phyloP scores from a whole-genome alignment of 2,888 invertebrate species.

The Trichopoda pennipes region DNA sequence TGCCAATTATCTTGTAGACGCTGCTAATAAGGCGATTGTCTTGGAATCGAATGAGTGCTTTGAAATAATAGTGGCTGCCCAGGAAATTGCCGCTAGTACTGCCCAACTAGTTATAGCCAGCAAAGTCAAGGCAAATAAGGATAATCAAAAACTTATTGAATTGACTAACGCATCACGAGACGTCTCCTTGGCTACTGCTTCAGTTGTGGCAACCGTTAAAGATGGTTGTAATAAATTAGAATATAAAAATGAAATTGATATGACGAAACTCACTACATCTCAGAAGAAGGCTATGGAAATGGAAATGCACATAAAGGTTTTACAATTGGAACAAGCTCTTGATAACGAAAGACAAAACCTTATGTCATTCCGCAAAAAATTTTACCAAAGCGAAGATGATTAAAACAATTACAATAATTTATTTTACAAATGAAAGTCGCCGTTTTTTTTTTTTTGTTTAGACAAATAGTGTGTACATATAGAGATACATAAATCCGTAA shows the following conservation, averaged over 20 bases:
- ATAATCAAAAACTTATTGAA: slow-evolving; percentile 89
- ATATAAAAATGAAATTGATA: slow-evolving; percentile 94
- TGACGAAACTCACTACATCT: slow-evolving; percentile 93
- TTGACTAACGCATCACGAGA: slow-evolving; percentile 92
- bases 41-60: slow-evolving; percentile 89
- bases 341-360: slow-evolving; percentile 93
- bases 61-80: slow-evolving; percentile 94
- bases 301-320: slow-evolving; percentile 96
- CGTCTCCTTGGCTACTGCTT: slow-evolving; percentile 95
- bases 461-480: slow-evolving; percentile 38
- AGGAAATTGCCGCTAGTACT: slow-evolving; percentile 97
- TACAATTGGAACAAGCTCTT: slow-evolving; percentile 95
- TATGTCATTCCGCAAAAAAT: slow-evolving; percentile 92
- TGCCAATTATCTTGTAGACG: slow-evolving; percentile 93
- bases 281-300: slow-evolving; percentile 98
- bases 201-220: slow-evolving; percentile 96
- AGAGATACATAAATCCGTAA: neutral
- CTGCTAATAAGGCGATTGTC: slow-evolving; percentile 95
- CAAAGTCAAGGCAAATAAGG: slow-evolving; percentile 94
- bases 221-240: slow-evolving; percentile 92
- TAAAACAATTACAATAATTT: slow-evolving; percentile 24
- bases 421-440: neutral
- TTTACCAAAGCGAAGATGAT: slow-evolving; percentile 84
- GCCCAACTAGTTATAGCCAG: slow-evolving; percentile 98
- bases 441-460: slow-evolving; percentile 27